These are phyloP conservation scores for Slavum lentiscoides DNA, from an alignment of 2,888 invertebrate genomes.

Conservation along the genomic window DNA sequence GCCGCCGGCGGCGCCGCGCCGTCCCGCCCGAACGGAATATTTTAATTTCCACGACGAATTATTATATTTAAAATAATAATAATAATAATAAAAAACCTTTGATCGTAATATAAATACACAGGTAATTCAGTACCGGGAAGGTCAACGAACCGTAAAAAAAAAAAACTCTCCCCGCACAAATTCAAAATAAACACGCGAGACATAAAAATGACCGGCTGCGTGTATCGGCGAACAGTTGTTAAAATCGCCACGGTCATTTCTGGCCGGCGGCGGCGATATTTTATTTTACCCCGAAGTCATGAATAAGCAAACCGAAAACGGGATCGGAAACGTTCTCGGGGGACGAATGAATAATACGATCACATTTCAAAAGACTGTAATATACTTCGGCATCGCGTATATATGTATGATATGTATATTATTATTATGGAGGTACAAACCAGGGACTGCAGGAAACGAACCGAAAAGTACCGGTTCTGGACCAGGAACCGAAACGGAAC, in stretches of 20 bases:
- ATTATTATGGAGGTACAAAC: no score
- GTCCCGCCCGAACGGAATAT: neutral
- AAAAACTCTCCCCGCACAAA: neutral
- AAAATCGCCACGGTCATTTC: constrained; percentile 4
- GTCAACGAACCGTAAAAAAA: constrained; percentile 9
- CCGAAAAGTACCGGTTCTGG: no score
- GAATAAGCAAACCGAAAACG: constrained; percentile 33
- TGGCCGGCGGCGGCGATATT: neutral
- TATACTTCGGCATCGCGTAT: no score
- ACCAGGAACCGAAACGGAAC: no score
- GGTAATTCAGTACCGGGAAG: no score
- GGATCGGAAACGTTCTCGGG: constrained; percentile 26
- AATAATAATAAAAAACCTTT: neutral
- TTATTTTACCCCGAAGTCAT: constrained; percentile 22
- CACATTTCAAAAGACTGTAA: neutral
- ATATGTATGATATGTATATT: no score
- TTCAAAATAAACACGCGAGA: constrained; percentile 18
- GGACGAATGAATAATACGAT: neutral
- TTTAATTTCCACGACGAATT: neutral
- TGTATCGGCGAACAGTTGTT: neutral
- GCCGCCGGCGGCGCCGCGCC: no score
- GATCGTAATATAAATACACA: neutral
- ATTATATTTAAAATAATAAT: constrained; percentile 1
- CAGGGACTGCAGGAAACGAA: no score
- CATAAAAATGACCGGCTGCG: constrained; percentile 16